Evolutionary conservation across 2,888 invertebrate species (phyloP), one percentile per base, ranked within the genome.

Genomic region (Stramonita haemastoma): DNA sequence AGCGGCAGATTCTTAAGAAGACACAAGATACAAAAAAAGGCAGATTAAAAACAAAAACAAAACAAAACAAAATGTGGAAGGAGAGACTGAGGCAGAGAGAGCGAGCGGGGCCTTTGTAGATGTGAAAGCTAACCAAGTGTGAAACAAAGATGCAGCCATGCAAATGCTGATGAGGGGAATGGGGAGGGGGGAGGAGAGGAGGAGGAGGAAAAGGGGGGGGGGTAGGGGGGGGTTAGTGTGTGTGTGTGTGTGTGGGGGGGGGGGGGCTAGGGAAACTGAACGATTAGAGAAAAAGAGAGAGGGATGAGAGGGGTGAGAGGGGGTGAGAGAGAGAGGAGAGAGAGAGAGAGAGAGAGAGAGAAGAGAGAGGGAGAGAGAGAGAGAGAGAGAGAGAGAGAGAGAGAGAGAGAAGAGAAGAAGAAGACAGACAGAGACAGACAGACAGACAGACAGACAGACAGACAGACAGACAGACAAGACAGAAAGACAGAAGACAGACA

Each of bases 361-460:
- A 57, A 70, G 70, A 2, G 66, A 87, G 32, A 70, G 57, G 81
- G 32, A 32, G n/a, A 46, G 15, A 22, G 87, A 73, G 19, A 26
- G 46, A n/a, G 26, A n/a, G 46, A 70, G 19, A 22, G 15, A 66
- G 11, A 36, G 46, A 70, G 26, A 70, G 46, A 73, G n/a, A 73
- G 46, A 73, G 26, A 73, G 77, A 87, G n/a, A 46, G 8, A 46
- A n/a, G 46, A 32, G 73, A 29, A 36, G 26, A 34, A 32, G 32
- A 8, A 60, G 60, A 60, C 4, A 66, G 22, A 86, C 19, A 86
- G 57, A 85, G n/a, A 85, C 26, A 57, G 57, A 85, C n/a, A 85
- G 57, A 85, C n/a, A 85, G 57, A 85, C 19, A 85, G 57, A 85
- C n/a, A 85, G 15, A 85, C n/a, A 85, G 57, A 85, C 17, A 85